These are phyloP conservation scores for Tenthredo distinguenda DNA, from an alignment of 2,888 invertebrate species.

Conservation along the genomic window DNA sequence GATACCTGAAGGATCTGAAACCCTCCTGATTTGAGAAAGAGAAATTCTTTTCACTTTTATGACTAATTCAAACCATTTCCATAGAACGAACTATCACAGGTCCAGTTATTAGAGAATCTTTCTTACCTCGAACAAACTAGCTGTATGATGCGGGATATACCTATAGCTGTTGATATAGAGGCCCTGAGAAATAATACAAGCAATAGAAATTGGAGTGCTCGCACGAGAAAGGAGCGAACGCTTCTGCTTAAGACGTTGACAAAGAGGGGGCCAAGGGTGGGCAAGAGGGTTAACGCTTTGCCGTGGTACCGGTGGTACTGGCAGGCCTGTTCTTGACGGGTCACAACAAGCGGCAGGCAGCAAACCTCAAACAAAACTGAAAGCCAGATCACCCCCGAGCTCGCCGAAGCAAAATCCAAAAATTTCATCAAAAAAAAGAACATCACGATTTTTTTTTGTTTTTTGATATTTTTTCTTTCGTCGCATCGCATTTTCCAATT, in stretches of 20 bases:
- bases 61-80: too few species aligned
- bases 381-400: conserved; percentile 26
- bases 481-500: not conserved
- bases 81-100: not conserved
- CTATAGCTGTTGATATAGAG: conserved; percentile 25
- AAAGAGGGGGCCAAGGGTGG: conserved; percentile 34
- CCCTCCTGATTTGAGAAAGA: too few species aligned
- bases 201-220: conserved; percentile 47
- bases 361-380: conserved; percentile 51
- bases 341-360: conserved; percentile 43
- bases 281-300: conserved; percentile 49
- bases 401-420: not conserved
- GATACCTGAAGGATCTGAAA: too few species aligned
- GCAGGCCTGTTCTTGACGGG: conserved; percentile 50
- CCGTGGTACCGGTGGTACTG: conserved; percentile 40
- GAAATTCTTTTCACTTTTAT: too few species aligned
- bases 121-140: not conserved
- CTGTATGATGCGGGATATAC: not conserved
- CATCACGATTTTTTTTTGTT: not conserved
- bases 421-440: not conserved
- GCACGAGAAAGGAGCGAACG: conserved; percentile 42
- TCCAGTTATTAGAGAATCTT: not conserved
- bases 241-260: conserved; percentile 52
- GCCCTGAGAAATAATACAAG: conserved; percentile 41
- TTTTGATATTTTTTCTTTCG: too few species aligned